Conservation (phyloP, 2,888 invertebrate species). For the Tridacna gigas region DNA sequence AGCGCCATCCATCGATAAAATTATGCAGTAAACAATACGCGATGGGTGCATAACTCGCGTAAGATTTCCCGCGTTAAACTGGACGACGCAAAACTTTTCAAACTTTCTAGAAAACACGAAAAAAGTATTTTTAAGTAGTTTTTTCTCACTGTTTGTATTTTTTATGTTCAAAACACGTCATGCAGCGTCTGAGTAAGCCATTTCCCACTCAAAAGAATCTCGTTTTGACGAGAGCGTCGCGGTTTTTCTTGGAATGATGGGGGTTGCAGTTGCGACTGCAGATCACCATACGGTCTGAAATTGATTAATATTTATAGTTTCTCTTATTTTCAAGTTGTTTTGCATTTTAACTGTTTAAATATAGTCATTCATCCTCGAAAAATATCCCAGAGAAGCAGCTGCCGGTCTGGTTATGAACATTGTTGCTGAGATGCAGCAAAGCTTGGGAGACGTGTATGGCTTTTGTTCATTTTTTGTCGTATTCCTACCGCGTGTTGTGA, state of each 20-base stretch:
- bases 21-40: constrained; percentile 70
- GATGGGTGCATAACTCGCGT: constrained; percentile 80
- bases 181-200: neutral
- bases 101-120: constrained; percentile 35
- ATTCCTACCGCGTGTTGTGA: constrained; percentile 78
- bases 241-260: constrained; percentile 30
- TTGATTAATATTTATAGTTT: constrained; percentile 79
- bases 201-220: constrained; percentile 2
- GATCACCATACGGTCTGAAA: constrained; percentile 65
- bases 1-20: constrained; percentile 81
- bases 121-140: constrained; percentile 27
- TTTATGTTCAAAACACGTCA: constrained; percentile 1
- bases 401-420: constrained; percentile 63
- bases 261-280: constrained; percentile 53
- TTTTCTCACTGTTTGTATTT: constrained; percentile 23
- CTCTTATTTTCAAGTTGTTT: constrained; percentile 75
- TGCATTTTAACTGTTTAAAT: constrained; percentile 66
- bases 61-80: constrained; percentile 63
- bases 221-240: constrained; percentile 10
- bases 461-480: constrained; percentile 74
- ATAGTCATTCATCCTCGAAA: constrained; percentile 55
- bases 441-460: constrained; percentile 60
- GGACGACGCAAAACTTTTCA: constrained; percentile 59
- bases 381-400: constrained; percentile 55
- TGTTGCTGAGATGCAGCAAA: constrained; percentile 55